Percentiles rank a stretch among this genome's conserved stretches.
These are phyloP conservation scores for Hylyphantes graminicola DNA, from an alignment of 1,140 invertebrate genomes.

Conservation along the genomic window DNA sequence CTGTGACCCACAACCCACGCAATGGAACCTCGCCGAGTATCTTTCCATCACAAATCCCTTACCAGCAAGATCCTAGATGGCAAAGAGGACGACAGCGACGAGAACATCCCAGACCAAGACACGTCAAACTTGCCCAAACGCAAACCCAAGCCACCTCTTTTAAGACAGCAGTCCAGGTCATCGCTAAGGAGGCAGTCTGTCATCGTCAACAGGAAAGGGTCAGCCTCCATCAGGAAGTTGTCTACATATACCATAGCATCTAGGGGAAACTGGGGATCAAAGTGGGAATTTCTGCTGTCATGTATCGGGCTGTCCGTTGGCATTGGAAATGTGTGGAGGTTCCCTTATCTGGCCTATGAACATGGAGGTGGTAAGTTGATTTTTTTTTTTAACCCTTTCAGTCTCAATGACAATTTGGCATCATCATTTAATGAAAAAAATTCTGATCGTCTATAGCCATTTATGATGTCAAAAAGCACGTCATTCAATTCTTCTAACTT, in stretches of 20 bases:
- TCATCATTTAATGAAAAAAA: not conserved
- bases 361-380: constrained; percentile 67
- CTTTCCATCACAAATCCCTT: constrained; percentile 55
- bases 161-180: constrained; percentile 27
- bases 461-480: too few relatives aligned
- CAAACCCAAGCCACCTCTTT: not conserved
- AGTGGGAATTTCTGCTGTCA: constrained; percentile 68
- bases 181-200: constrained; percentile 35
- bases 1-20: not conserved
- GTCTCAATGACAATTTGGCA: too few relatives aligned
- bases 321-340: constrained; percentile 69
- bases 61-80: constrained; percentile 51
- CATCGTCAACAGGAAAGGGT: constrained; percentile 35
- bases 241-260: constrained; percentile 56
- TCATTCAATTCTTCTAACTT: too few relatives aligned
- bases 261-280: constrained; percentile 67
- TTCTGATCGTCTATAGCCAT: too few relatives aligned
- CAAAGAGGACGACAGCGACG: not conserved
- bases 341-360: constrained; percentile 68
- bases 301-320: constrained; percentile 68
- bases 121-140: not conserved
- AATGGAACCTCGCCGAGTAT: constrained; percentile 46
- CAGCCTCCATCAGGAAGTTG: constrained; percentile 47
- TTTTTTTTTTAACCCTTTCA: not conserved
- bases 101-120: not conserved